Percentiles rank a stretch among this genome's conserved stretches.
Evolutionary conservation across 2,113 vertebrate genomes (phyloP).

Genomic region (Nothoprocta perdicaria): DNA sequence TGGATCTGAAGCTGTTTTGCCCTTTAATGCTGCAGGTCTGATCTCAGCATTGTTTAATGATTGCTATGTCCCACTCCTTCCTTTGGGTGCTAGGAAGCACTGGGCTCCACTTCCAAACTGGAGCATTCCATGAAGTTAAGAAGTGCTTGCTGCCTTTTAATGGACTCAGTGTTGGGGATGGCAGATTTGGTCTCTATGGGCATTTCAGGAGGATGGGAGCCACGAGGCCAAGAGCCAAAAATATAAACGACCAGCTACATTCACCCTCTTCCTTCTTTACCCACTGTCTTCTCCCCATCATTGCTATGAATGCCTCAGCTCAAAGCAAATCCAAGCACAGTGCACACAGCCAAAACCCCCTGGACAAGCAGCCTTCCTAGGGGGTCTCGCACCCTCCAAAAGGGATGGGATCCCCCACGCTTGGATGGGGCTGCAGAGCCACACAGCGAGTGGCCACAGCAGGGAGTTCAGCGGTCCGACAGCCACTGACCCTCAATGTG

Average conservation of each 20-base stretch:
- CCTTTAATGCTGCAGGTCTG: background rate
- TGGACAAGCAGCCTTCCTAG: background rate
- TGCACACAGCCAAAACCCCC: background rate
- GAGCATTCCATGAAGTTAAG: conserved; percentile 57
- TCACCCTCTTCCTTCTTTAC: background rate
- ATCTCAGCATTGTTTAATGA: background rate
- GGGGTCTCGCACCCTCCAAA: background rate
- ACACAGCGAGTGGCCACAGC: rapidly evolving
- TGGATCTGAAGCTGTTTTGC: background rate
- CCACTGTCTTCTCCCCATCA: background rate
- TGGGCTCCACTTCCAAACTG: background rate
- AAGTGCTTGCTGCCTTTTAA: background rate
- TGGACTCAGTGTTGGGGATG: background rate
- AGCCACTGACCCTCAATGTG: conserved; percentile 70
- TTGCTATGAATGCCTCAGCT: rapidly evolving
- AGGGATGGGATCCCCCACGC: background rate
- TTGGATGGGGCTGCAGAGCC: background rate
- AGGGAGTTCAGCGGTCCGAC: background rate
- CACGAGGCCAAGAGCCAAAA: too few relatives aligned
- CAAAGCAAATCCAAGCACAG: background rate
- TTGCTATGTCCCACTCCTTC: background rate
- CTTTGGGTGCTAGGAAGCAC: rapidly evolving
- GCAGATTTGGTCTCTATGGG: background rate
- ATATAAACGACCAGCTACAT: rapidly evolving
- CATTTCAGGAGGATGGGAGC: background rate